Base-by-base conservation (phyloP, 1,140 invertebrate genomes). In the Tribolium madens region DNA sequence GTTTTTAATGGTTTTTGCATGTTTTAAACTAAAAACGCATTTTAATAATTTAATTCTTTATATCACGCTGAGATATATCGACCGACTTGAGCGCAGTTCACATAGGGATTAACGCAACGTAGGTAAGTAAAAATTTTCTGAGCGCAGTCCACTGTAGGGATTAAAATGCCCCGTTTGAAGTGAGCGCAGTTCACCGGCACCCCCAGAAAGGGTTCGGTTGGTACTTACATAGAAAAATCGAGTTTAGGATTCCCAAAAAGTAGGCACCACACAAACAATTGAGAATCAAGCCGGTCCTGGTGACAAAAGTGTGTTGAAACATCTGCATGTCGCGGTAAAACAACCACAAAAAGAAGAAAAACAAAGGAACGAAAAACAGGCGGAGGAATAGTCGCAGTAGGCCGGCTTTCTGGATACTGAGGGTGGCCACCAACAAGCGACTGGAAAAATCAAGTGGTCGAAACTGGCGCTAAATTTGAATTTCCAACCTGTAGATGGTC, bases 251-350 rank as follows among this genome's bases (percentile, higher is more conserved):
- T 18, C 95, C 93, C 21, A 93, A 88, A 57, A 95, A 91, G 82
- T 95, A 96, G 9, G 93, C 91, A 3, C 92, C 89, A 9, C 91
- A 90, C 69, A 97, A 87, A 73, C 92, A 91, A 82, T 95, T 96
- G 76, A 97, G 91, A 46, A 97, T 90, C 21, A 97, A 88, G 6
- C 95, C 95, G 83, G 90, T 94, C 82, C 91, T 89, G 4, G 92
- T 92, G 33, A 93, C 90, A 81, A 94, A 95, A 4, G 92, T 91
- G 78, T 92, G 89, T 79, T 94, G 92, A 81, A 90, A 91, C 87
- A 92, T 91, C 84, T 91, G 88, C 75, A 91, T 87, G 80, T 91
- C 92, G 70, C 90, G 92, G 82, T 96, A 97, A 78, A 97, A 93
- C 3, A 93, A 85, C 90, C 94, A 96, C 10, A 97, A 80, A 5